Evolutionary conservation across 2,888 invertebrate species (phyloP), one percentile per base, ranked within the genome.

Genomic region (Serripes groenlandicus): DNA sequence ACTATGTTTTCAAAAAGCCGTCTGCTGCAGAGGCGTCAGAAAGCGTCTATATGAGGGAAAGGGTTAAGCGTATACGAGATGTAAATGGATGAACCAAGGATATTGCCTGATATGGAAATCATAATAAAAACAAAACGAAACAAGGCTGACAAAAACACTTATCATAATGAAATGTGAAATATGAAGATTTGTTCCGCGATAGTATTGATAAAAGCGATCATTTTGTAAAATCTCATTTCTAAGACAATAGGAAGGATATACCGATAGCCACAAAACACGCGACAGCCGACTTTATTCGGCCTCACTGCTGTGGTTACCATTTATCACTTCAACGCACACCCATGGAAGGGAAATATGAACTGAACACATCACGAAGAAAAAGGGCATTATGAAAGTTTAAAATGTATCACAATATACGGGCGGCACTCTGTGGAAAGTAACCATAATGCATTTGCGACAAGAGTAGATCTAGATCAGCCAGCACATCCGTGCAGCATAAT

Each of bases 81-180:
- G n/a, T n/a, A n/a, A n/a, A n/a, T n/a, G n/a, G n/a, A n/a, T n/a
- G n/a, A n/a, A n/a, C n/a, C n/a, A n/a, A n/a, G n/a, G n/a, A n/a
- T n/a, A 5, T 49, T 5, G 49, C 18, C 21, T 3, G 21, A 21
- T 15, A 5, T 49, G 7, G 49, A 21, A 49, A 49, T 49, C 7
- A 49, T 15, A 49, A 21, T 21, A 2, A 21, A 49, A 49, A 49
- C 49, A 49, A 5, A n/a, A n/a, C n/a, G n/a, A n/a, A n/a, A n/a
- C n/a, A n/a, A n/a, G n/a, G 49, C 15, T 49, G 49, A 49, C 49
- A 49, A 49, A 49, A 49, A 49, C 7, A 49, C 15, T 49, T 21
- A 49, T 56, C n/a, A 56, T 56, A 56, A 56, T 56, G 56, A 56
- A 42, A 56, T 56, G 56, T 26, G 3, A 56, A 56, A 56, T 56